Evolutionary conservation across 30 jellyfish, hydroid and myxozoan genomes (phyloP), one percentile per base, ranked within the genome.

Genomic region (Chironex yamaguchii): DNA sequence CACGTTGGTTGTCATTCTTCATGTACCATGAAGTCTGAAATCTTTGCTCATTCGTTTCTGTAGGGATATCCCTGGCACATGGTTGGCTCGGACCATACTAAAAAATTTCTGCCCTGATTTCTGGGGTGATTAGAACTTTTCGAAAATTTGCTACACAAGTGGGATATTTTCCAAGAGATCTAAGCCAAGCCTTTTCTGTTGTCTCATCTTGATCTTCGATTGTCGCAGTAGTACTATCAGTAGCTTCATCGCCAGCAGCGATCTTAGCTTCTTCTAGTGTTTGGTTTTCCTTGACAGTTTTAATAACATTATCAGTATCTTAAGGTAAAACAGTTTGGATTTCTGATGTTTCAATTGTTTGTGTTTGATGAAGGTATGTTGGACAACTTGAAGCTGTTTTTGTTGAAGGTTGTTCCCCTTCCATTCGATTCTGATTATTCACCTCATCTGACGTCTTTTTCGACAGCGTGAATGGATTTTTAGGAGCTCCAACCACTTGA

Each of bases 111-210:
- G 53, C 79, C 79, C 79, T 53, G 63, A 66, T 66, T 66, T 66
- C 79, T 27, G 79, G 79, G 79, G 79, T 66, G 79, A 66, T 66
- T 66, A 26, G 29, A 66, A 66, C 79, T 66, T 66, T 66, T 26
- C 79, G 79, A 66, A 66, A 66, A 66, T 66, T 66, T 21, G 79
- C 58, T 66, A 29, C 63, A 29, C 33, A 29, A 66, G 79, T 66
- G 79, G 79, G 63, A 66, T 66, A 21, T 66, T 66, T 20, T 66
- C 79, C 79, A 17, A 42, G 58, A 42, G 58, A 42, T 17, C 13
- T 42, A 42, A 42, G 58, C 13, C 58, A 42, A 42, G 17, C 58
- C 17, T 17, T 42, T 42, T 6, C 58, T 42, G 13, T 42, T 17
- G 58, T 42, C 58, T 42, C 17, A 6, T 17, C 58, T 42, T n/a